Evolutionary conservation across 2,888 invertebrate genomes (phyloP).

Genomic region (Cheiracanthium punctorium): DNA sequence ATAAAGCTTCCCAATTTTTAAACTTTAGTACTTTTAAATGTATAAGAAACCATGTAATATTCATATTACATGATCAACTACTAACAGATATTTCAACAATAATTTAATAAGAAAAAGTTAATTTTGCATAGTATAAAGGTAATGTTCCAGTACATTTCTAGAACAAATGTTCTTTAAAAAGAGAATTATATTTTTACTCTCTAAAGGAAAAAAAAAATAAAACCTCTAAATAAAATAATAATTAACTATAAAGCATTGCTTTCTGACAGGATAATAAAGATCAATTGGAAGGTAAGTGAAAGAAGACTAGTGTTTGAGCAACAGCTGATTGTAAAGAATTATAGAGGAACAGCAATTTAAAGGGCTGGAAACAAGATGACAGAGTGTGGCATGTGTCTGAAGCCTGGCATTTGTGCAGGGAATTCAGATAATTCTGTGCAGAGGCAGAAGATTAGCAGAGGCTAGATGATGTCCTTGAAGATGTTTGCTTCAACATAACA

Average conservation of each 20-base stretch:
- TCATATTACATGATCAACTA: too few species aligned
- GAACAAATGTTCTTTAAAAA: too few species aligned
- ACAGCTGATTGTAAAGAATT: background rate
- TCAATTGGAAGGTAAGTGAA: slow-evolving; percentile 21
- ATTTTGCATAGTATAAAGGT: too few species aligned
- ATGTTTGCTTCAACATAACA: background rate
- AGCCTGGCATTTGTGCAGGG: slow-evolving; percentile 41
- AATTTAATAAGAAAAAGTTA: too few species aligned
- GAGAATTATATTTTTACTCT: too few species aligned
- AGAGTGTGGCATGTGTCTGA: slow-evolving; percentile 8
- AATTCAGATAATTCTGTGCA: slow-evolving; percentile 36
- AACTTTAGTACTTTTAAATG: too few species aligned
- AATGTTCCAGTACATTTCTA: too few species aligned
- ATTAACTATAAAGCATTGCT: background rate
- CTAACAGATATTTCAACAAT: too few species aligned
- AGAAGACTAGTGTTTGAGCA: slow-evolving; percentile 42
- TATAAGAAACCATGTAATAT: too few species aligned
- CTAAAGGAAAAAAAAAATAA: too few species aligned
- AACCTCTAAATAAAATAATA: too few species aligned
- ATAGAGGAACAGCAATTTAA: background rate
- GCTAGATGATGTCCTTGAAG: slow-evolving; percentile 3
- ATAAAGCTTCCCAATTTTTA: too few species aligned
- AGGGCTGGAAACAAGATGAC: background rate
- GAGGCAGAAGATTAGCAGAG: slow-evolving; percentile 26
- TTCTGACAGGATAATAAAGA: background rate